These are phyloP conservation scores for Drosophila punjabiensis DNA, from an alignment of 1,140 invertebrate genomes.

Conservation along the genomic window DNA sequence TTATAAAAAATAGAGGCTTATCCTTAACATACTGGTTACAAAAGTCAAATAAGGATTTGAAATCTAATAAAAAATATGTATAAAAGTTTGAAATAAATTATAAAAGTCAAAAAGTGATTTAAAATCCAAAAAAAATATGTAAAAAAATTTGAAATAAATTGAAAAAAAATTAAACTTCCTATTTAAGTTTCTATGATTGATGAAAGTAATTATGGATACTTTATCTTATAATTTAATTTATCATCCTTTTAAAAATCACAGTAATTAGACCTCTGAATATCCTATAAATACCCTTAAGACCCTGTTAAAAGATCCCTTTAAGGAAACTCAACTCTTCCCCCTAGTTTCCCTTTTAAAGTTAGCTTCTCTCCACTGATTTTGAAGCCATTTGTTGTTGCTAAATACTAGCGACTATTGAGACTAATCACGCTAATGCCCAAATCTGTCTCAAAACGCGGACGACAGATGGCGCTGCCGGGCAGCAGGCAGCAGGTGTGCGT, in stretches of 20 bases:
- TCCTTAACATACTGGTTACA: too few species aligned
- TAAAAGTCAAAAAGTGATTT: too few species aligned
- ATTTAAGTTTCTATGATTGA: too few species aligned
- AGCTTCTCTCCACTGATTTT: background rate
- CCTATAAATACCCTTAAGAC: too few species aligned
- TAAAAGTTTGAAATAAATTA: background rate
- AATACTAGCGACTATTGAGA: constrained; percentile 71
- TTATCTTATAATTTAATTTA: background rate
- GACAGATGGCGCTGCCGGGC: constrained; percentile 59
- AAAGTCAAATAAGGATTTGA: too few species aligned
- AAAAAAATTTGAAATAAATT: too few species aligned
- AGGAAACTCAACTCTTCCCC: accelerated
- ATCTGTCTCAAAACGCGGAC: constrained; percentile 68
- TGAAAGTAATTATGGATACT: background rate
- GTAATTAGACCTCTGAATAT: background rate
- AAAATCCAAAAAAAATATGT: too few species aligned
- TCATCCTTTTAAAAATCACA: background rate
- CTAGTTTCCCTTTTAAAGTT: background rate
- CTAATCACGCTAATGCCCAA: constrained; percentile 78
- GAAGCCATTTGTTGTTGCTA: constrained; percentile 32
- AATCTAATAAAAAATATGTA: background rate
- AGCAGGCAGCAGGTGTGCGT: constrained; percentile 9
- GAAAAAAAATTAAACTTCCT: too few species aligned
- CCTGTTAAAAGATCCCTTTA: too few species aligned
- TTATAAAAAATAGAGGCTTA: background rate